Conservation (phyloP, 2,113 vertebrate species). For the Phocoena phocoena region DNA sequence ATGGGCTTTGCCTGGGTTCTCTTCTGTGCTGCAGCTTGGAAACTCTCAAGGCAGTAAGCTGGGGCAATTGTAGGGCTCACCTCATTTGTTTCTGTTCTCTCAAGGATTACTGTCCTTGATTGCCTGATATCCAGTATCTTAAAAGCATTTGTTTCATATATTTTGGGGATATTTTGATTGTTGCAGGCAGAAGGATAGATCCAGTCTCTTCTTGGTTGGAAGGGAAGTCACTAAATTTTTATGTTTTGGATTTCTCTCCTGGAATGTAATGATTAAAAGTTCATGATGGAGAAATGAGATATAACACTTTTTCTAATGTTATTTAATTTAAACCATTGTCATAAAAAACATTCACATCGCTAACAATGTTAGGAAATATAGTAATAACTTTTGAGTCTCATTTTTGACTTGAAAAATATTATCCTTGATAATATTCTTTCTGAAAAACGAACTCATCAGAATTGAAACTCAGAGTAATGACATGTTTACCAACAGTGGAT, state of each 20-base stretch:
- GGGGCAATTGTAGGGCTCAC: background rate
- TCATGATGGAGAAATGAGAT: background rate
- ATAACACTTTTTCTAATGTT: background rate
- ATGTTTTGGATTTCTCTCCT: background rate
- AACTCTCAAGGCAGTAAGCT: background rate
- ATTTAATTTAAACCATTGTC: background rate
- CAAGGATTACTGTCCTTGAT: background rate
- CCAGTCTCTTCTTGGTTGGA: background rate
- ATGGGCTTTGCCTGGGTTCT: background rate
- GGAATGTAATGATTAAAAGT: background rate
- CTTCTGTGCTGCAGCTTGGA: background rate
- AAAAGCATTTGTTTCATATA: background rate
- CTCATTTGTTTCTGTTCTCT: background rate
- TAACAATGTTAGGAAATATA: background rate
- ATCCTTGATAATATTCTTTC: background rate
- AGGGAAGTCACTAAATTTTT: background rate
- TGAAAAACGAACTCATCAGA: background rate
- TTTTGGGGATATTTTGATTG: background rate
- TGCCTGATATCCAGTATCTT: background rate
- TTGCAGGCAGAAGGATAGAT: background rate
- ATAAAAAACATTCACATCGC: background rate
- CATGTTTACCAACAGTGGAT: background rate
- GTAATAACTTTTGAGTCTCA: background rate
- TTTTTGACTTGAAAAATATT: background rate
- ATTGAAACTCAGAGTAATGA: background rate